Evolutionary conservation across 2,113 vertebrate species (phyloP).

Genomic region (Hydrochoerus hydrochaeris): DNA sequence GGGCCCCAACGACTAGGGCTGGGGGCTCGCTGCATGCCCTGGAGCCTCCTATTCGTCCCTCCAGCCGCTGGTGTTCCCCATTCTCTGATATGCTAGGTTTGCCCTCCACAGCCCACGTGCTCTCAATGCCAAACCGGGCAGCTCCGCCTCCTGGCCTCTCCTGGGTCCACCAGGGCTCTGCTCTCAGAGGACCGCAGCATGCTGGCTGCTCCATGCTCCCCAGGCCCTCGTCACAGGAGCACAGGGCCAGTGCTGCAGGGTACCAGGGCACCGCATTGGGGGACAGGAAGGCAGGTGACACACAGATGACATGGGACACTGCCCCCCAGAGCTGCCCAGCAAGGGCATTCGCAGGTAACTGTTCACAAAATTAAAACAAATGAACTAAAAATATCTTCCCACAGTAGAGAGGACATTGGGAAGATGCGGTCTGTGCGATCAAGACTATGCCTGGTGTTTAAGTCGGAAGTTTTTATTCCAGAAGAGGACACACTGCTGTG

Average conservation of each 20-base stretch:
- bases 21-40: background rate
- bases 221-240: background rate
- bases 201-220: background rate
- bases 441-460: background rate
- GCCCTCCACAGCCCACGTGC: accelerated
- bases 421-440: background rate
- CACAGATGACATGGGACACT: background rate
- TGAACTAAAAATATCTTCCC: background rate
- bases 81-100: background rate
- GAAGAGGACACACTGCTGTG: background rate
- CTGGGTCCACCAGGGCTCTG: accelerated
- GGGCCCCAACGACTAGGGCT: too few species aligned
- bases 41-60: too few species aligned
- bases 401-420: background rate
- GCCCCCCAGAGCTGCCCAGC: background rate
- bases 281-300: background rate
- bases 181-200: accelerated
- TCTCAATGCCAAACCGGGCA: background rate
- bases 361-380: background rate
- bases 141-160: background rate
- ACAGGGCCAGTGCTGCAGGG: background rate
- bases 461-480: background rate
- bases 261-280: background rate
- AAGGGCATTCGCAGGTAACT: background rate
- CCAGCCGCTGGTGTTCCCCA: accelerated